Base-by-base conservation (phyloP, 2,888 invertebrate species). In the Spilarctia lutea region DNA sequence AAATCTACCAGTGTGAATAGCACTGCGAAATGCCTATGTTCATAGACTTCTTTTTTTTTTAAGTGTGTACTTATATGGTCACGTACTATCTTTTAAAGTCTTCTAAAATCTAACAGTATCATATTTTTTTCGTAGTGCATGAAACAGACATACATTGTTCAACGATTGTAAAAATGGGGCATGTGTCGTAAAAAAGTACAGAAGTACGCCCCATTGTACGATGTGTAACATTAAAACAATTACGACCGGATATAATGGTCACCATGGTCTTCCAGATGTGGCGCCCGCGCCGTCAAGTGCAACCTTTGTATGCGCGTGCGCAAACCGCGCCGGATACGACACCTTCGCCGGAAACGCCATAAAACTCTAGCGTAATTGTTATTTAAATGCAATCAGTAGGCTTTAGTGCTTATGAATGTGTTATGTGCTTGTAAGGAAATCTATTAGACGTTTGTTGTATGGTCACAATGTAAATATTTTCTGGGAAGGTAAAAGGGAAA, bases 321-420 rank as follows among this genome's bases (percentile, higher is more conserved):
- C 90, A 89, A 84, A 81, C 75, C 85, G 74, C 78, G 79, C 86
- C 89, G 92, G 92, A 92, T 90, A 88, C 91, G 87, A 86, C 89
- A 87, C 83, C 89, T 83, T 83, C 79, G 85, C 86, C 91, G 93
- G 93, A 92, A 91, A 88, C 85, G 81, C 87, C 89, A 89, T 89
- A 88, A 91, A 89, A 91, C 90, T 88, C 88, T 81, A 90, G 88
- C 85, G 85, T 93, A 92, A 94, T 93, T 91, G 91, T 91, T 90
- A 90, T 92, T 92, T 90, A 91, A 92, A 91, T 91, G 87, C 86
- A 88, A 90, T 90, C 85, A 85, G 69, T 72, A 84, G 80, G 79
- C 82, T 78, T 78, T 84, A 83, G 83, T 81, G 79, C 70, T 75
- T 72, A 68, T 73, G 73, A 77, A 81, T 78, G 77, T 81, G 80